phyloP scores from a whole-genome alignment of 1,140 invertebrate genomes.

The Caligus rogercresseyi region DNA sequence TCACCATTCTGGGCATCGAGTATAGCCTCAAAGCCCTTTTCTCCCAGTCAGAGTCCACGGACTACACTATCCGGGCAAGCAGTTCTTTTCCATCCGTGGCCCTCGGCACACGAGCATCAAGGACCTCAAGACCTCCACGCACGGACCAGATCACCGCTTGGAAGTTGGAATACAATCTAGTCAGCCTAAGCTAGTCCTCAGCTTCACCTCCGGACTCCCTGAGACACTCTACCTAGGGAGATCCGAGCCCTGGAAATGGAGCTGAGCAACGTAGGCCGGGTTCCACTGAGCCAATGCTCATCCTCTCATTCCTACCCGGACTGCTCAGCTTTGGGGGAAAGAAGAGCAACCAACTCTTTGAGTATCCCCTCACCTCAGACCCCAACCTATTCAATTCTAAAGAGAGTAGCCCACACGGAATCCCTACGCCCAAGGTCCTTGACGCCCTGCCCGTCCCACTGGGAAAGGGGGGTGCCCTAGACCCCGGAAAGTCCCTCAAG shows the following conservation, averaged over 20 bases:
- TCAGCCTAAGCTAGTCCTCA: background rate
- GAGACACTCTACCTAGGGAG: background rate
- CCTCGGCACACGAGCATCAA: background rate
- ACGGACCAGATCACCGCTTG: conserved; percentile 2
- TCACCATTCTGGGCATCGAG: conserved; percentile 9
- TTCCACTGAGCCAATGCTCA: background rate
- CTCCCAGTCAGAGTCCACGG: conserved; percentile 12
- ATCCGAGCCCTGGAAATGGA: background rate
- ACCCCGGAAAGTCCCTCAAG: background rate
- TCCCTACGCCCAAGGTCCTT: background rate
- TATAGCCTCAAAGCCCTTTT: conserved; percentile 17
- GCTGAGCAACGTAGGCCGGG: background rate
- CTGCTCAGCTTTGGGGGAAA: background rate
- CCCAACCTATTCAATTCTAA: background rate
- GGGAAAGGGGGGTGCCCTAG: background rate
- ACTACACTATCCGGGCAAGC: conserved; percentile 10
- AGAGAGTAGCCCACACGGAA: background rate
- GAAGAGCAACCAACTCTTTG: background rate
- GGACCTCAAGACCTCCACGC: background rate
- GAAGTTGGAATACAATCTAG: background rate
- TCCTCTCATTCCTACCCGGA: background rate
- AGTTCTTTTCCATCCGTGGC: conserved; percentile 1
- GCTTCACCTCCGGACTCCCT: background rate
- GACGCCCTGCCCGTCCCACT: background rate
- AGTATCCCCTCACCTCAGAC: conserved; percentile 1